phyloP scores from a whole-genome alignment of 53 echinoderm and acorn worm species.

The Holothuria scabra region DNA sequence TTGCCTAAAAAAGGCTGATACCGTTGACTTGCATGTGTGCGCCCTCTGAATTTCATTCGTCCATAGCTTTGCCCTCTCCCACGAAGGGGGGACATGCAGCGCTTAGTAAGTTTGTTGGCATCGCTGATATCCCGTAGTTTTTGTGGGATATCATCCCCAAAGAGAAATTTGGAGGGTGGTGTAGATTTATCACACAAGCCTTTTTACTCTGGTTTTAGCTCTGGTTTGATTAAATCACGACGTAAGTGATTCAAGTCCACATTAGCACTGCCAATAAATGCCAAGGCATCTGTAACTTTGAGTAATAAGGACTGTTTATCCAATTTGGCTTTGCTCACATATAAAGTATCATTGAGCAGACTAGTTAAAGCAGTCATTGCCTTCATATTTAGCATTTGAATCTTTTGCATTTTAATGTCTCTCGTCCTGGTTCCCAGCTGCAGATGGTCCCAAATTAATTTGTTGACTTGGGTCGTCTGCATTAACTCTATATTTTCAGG shows the following conservation, averaged over 20 bases:
- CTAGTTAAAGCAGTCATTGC: neutral
- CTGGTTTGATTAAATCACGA: neutral
- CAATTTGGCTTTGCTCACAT: neutral
- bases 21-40: too few relatives aligned
- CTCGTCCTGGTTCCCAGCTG: neutral
- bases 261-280: neutral
- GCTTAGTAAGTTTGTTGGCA: slow-evolving; percentile 5
- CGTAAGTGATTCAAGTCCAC: neutral
- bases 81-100: slow-evolving; percentile 1
- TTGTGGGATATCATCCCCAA: slow-evolving; percentile 20
- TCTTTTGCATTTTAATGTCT: neutral
- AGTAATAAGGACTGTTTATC: neutral
- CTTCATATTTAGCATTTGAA: neutral
- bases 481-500: slow-evolving; percentile 2
- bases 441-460: neutral
- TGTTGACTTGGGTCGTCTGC: neutral
- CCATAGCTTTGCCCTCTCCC: too few relatives aligned
- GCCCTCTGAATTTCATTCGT: too few relatives aligned
- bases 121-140: slow-evolving; percentile 4
- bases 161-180: slow-evolving; percentile 1
- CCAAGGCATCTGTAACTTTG: neutral
- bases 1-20: slow-evolving; percentile 50
- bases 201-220: neutral
- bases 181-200: neutral
- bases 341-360: neutral